A percentile compares a stretch with the other conserved stretches of the same genome.
phyloP scores from a whole-genome alignment of 2,113 vertebrate species.

The Carassius gibelio region DNA sequence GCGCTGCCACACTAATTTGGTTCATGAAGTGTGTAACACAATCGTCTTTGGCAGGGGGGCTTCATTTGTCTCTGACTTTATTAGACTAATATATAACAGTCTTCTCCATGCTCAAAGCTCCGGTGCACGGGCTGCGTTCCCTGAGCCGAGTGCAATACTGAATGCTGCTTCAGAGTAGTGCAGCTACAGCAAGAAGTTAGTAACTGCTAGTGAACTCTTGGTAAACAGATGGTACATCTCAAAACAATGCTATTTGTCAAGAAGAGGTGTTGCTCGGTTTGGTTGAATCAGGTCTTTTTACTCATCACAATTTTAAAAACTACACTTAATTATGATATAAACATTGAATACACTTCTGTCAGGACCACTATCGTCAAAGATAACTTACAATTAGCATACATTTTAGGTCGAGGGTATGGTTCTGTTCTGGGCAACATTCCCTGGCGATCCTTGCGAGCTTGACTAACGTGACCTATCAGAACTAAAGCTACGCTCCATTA shows the following conservation, averaged over 20 bases:
- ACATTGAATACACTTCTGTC: neutral
- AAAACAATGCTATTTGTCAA: neutral
- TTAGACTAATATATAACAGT: constrained; percentile 88
- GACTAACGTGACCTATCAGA: too few relatives aligned
- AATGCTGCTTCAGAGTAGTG: neutral
- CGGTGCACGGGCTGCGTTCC: constrained; percentile 66
- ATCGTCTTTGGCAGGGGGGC: constrained; percentile 76
- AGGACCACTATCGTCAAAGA: too few relatives aligned
- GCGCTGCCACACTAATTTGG: constrained; percentile 81
- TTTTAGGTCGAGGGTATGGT: too few relatives aligned
- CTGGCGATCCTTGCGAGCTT: too few relatives aligned
- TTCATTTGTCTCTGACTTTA: constrained; percentile 91
- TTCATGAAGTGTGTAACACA: constrained; percentile 94
- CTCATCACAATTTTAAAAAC: neutral
- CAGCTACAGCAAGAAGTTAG: neutral
- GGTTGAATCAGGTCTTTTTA: neutral
- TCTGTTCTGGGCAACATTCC: too few relatives aligned
- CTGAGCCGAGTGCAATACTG: constrained; percentile 44
- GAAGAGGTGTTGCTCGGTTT: neutral
- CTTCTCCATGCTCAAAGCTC: constrained; percentile 81
- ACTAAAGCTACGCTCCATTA: too few relatives aligned
- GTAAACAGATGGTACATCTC: neutral
- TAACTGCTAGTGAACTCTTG: neutral
- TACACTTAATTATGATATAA: neutral
- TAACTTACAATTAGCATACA: too few relatives aligned